Conservation (phyloP, 1,140 invertebrate genomes). For the Cephus cinctus region DNA sequence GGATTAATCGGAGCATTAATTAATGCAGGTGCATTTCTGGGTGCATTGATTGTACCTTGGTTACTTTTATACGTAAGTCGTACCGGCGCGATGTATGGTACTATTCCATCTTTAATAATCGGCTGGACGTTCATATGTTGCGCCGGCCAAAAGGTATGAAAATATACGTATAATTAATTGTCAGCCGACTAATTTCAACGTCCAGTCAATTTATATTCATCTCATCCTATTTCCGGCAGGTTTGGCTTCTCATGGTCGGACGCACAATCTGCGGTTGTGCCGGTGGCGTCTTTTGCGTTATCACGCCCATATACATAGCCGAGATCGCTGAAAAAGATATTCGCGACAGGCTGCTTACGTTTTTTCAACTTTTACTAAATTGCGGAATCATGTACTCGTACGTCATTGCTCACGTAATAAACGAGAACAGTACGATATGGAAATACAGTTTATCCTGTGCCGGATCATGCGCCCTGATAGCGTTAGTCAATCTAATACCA, state of each 20-base stretch:
- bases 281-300: conserved; percentile 67
- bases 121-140: conserved; percentile 34
- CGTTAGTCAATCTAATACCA: conserved; percentile 63
- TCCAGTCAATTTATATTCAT: background rate
- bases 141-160: conserved; percentile 26
- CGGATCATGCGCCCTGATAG: conserved; percentile 48
- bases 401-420: conserved; percentile 60
- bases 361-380: conserved; percentile 74
- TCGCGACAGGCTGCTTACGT: conserved; percentile 71
- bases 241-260: conserved; percentile 62
- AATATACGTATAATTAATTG: background rate
- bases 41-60: conserved; percentile 21
- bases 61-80: conserved; percentile 13
- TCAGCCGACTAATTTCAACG: background rate
- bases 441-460: conserved; percentile 60
- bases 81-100: conserved; percentile 14
- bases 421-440: conserved; percentile 56
- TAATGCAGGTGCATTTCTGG: conserved; percentile 26
- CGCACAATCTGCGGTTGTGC: conserved; percentile 71
- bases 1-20: conserved; percentile 25
- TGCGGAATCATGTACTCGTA: conserved; percentile 73
- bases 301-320: conserved; percentile 75
- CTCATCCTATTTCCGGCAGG: conserved; percentile 18
- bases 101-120: conserved; percentile 17
- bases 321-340: conserved; percentile 77